Base-by-base conservation (phyloP, 2,797 vertebrate genomes). In the Xenentodon cancila region DNA sequence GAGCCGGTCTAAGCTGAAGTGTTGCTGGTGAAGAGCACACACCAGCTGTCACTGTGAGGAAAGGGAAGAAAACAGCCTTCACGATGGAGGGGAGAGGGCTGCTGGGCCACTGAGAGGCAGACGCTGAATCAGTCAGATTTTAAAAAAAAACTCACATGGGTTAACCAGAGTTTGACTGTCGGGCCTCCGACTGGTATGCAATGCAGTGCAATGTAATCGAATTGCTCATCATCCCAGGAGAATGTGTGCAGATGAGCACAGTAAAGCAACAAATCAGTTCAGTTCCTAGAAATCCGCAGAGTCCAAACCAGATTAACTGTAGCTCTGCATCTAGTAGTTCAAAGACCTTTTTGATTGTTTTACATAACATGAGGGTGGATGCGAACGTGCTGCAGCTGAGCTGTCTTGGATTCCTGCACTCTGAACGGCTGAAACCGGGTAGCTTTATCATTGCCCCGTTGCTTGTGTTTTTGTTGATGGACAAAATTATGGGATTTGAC, bases 401-500 rank as follows among this genome's bases (percentile, higher is more conserved):
- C 73, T 64, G 30, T 79, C 65, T 49, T 65, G 61, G 77, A 77
- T 70, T 60, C n/a, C 47, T 72, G 44, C 27, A 12, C 58, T 58
- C 25, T 20, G 55, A 75, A 64, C 3, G 53, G 51, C 47, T 84
- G 54, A 50, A 79, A 71, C 70, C 22, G 62, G 63, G 59, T 63
- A 59, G 61, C 57, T 75, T 77, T 67, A 79, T 82, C 73, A 19
- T 60, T 67, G 75, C 70, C 81, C 80, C 82, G 81, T 87, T 88
- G 86, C 86, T 81, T 75, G 44, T 88, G 80, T 85, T 88, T 84
- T 84, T 90, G 87, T 91, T 90, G 88, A 91, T 87, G 87, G 88
- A 86, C 80, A 61, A 89, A 90, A 90, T 92, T 88, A 91, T 85
- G 84, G 89, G 87, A 91, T 91, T 92, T 89, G 82, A 89, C 80